Evolutionary conservation across 2,888 invertebrate species (phyloP), one percentile per base, ranked within the genome.

Genomic region (Drosophila affinis): DNA sequence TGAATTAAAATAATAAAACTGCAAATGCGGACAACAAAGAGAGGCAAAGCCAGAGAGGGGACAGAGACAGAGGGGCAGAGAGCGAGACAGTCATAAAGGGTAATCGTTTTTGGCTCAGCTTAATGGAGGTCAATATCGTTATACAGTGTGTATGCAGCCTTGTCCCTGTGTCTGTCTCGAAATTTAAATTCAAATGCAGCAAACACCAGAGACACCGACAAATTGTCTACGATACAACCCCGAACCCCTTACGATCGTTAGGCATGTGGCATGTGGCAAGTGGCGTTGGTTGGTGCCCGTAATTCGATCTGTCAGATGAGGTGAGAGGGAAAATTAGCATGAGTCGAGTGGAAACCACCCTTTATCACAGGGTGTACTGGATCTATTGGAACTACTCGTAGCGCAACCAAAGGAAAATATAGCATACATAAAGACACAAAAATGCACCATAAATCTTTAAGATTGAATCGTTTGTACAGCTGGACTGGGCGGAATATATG

Each of bases 151-250:
- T 34, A 34, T 51, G 58, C 51, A 56, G 67, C 67, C 69, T 67
- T 51, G 14, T 34, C 34, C 3, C 34, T 1, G 34, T 12, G 12
- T 34, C 34, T 12, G 34, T 34, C 39, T 64, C 57, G 34, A 57
- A 68, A 67, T 68, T 57, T 14, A 51, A 68, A 68, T 67, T 68
- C 67, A 67, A 67, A 56, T 65, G 56, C 56, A 65, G 56, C 45
- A 34, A 51, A 34, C 4, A 34, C 34, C 12, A 34, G 4, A 34
- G 34, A 34, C 3, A 27, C 27, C 27, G 27, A 27, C 27, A 27
- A 27, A 29, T 54, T 65, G 32, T 49, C 57, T 57, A 34, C 24
- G 34, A 61, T 47, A 58, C 34, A 32, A 18, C 3, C 12, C 12
- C n/a, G n/a, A 39, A 0, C 7, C 14, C 6, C 39, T 3, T 18